phyloP scores from a whole-genome alignment of 2,113 vertebrate genomes.

The Monopterus albus region DNA sequence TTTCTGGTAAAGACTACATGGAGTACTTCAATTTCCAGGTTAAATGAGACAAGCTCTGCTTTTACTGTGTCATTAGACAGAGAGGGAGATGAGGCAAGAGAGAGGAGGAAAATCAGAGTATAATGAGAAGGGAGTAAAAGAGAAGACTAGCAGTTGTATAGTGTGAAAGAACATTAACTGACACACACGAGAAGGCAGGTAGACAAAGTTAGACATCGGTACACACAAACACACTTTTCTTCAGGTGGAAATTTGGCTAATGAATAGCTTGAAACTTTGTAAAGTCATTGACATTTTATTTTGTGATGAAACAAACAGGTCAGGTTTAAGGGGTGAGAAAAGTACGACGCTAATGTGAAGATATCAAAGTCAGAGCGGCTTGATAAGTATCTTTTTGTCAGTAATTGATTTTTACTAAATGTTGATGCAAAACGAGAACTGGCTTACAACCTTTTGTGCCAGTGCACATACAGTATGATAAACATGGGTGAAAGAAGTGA shows the following conservation, averaged over 20 bases:
- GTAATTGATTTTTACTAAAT: too few species aligned
- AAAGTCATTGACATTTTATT: not conserved
- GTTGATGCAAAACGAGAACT: too few species aligned
- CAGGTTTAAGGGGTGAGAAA: not conserved
- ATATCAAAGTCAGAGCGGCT: not conserved
- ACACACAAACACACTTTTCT: not conserved
- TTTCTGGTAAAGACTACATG: conserved; percentile 28
- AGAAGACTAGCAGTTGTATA: not conserved
- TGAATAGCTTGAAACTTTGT: not conserved
- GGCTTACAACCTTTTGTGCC: too few species aligned
- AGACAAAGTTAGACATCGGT: not conserved
- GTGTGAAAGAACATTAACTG: conserved; percentile 18
- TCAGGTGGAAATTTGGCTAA: not conserved
- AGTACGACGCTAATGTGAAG: not conserved
- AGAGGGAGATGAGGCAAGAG: conserved; percentile 34
- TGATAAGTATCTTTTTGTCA: too few species aligned
- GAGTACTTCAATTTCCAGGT: conserved; percentile 23
- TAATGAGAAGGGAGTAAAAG: conserved; percentile 20
- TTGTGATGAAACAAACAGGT: not conserved
- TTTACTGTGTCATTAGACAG: conserved; percentile 42
- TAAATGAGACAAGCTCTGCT: conserved; percentile 35
- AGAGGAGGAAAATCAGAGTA: conserved; percentile 2
- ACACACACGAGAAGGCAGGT: not conserved
- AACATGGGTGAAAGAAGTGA: too few species aligned
- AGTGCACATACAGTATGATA: too few species aligned